These are phyloP conservation scores for Paedocypris micromegethes DNA, from an alignment of 2,797 vertebrate genomes.

Conservation along the genomic window DNA sequence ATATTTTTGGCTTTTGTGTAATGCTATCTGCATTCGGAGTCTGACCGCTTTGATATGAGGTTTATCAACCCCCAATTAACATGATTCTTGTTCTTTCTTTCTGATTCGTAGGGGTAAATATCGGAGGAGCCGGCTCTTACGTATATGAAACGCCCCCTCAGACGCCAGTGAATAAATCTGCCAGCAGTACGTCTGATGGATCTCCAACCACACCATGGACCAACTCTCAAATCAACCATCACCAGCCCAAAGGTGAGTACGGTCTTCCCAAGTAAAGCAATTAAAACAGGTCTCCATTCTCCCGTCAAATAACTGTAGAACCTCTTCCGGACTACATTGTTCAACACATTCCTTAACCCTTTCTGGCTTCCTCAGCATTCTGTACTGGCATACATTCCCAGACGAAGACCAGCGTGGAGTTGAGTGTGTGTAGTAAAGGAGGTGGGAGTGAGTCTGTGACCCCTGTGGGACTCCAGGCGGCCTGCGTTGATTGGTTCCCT, in stretches of 20 bases:
- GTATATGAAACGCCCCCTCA: constrained; percentile 52
- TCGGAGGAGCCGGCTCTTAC: constrained; percentile 53
- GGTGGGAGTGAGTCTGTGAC: constrained; percentile 20
- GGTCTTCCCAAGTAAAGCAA: no score
- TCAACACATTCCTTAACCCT: constrained; percentile 14
- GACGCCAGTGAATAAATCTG: constrained; percentile 43
- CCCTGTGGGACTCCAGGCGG: constrained; percentile 21
- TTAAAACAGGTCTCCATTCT: not conserved
- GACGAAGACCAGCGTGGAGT: not conserved
- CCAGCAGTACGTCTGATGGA: constrained; percentile 38
- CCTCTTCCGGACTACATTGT: not conserved
- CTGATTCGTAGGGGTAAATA: constrained; percentile 50
- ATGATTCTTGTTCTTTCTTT: constrained; percentile 16
- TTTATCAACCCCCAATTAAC: constrained; percentile 4
- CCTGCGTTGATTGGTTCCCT: constrained; percentile 44
- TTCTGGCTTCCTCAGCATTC: constrained; percentile 14
- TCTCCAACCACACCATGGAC: constrained; percentile 53
- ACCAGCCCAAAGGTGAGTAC: constrained; percentile 48
- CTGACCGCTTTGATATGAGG: constrained; percentile 15
- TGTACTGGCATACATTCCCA: not conserved
- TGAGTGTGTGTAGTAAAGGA: constrained; percentile 18
- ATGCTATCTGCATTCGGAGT: constrained; percentile 11
- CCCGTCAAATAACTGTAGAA: no score
- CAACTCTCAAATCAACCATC: constrained; percentile 30
- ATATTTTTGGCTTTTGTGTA: constrained; percentile 19